Evolutionary conservation across 1,140 invertebrate species (phyloP).

Genomic region (Hypsibius dujardini): DNA sequence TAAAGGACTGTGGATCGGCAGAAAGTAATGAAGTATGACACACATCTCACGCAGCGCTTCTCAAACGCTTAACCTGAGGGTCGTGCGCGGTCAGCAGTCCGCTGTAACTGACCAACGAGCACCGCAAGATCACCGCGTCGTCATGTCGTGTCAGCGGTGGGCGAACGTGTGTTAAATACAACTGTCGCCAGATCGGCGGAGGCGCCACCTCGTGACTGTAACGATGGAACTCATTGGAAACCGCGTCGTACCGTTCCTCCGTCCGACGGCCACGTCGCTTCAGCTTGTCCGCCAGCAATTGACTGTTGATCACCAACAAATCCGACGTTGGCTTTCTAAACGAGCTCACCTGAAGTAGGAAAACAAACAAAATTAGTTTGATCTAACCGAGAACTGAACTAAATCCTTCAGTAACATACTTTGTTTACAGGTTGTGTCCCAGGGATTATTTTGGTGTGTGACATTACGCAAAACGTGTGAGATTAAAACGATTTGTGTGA

Average conservation of each 20-base stretch:
- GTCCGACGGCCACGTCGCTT: background rate
- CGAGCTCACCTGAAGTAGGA: background rate
- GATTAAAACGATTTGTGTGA: too few species aligned
- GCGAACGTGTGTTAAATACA: background rate
- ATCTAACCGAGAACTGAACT: too few species aligned
- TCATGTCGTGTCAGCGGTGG: background rate
- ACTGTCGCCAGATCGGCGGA: background rate
- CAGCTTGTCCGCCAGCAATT: conserved; percentile 14
- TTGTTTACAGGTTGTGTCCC: too few species aligned
- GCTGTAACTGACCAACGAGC: background rate
- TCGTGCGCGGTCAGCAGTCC: background rate
- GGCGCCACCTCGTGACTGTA: conserved; percentile 2
- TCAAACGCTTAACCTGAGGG: background rate
- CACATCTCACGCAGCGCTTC: too few species aligned
- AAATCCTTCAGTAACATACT: too few species aligned
- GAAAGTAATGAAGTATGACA: too few species aligned
- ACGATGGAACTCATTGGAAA: background rate
- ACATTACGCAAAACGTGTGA: too few species aligned
- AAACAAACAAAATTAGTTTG: too few species aligned
- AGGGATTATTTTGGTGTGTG: too few species aligned
- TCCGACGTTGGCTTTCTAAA: background rate
- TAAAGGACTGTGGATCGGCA: too few species aligned
- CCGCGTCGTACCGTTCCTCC: background rate
- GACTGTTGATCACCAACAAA: conserved; percentile 6
- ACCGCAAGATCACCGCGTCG: conserved; percentile 4